Conservation (phyloP, 2,113 vertebrate species). For the pig (Sus scrofa) region DNA sequence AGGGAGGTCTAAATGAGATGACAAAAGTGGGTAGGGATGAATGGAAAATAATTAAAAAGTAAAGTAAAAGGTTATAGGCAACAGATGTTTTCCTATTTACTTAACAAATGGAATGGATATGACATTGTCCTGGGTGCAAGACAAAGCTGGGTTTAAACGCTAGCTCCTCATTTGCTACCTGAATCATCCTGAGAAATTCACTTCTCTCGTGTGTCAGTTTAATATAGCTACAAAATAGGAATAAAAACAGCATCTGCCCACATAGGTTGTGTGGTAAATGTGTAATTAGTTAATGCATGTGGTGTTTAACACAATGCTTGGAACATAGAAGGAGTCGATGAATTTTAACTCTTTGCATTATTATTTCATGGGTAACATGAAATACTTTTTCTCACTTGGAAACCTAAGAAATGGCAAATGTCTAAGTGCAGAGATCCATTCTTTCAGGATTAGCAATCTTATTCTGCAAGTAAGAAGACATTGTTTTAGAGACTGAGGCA, state of each 20-base stretch:
- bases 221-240: not conserved
- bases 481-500: constrained; percentile 26
- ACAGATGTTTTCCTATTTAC: not conserved
- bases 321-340: not conserved
- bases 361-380: not conserved
- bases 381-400: not conserved
- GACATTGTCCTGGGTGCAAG: not conserved
- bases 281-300: not conserved
- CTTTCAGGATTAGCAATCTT: not conserved
- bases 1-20: not conserved
- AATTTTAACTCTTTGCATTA: not conserved
- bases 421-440: not conserved
- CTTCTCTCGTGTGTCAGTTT: not conserved
- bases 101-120: not conserved
- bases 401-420: not conserved
- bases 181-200: not conserved
- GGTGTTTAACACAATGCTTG: not conserved
- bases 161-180: not conserved
- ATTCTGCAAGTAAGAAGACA: not conserved
- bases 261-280: not conserved
- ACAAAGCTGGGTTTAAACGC: not conserved
- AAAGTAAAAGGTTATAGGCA: not conserved
- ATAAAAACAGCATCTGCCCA: not conserved
- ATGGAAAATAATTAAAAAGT: not conserved
- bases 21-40: not conserved